Conservation (phyloP, 92 coral and sea anemone genomes). For the Umimayanthus chanpuru region DNA sequence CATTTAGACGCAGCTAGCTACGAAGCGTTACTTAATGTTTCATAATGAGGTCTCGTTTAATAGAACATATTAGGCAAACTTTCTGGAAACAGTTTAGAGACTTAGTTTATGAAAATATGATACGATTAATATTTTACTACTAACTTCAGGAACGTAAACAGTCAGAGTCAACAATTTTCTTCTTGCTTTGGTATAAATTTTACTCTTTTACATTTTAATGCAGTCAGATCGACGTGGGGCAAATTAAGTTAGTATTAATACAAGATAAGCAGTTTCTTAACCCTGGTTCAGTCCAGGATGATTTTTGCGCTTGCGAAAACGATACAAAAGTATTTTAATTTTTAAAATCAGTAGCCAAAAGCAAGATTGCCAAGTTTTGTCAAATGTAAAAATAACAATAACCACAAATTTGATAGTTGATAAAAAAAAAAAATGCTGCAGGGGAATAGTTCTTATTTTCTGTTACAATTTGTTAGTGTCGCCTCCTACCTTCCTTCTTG, state of each 20-base stretch:
- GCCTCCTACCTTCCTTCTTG: conserved; percentile 15
- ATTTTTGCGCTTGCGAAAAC: no score
- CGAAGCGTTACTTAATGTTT: neutral
- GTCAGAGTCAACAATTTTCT: neutral
- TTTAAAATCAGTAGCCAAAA: no score
- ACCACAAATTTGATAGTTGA: neutral
- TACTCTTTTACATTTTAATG: neutral
- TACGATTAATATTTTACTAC: no score
- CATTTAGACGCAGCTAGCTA: neutral
- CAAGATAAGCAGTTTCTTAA: neutral
- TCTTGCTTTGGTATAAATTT: no score
- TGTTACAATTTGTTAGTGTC: neutral
- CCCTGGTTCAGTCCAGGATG: neutral
- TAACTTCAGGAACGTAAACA: neutral
- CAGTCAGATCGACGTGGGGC: no score
- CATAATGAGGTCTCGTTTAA: neutral
- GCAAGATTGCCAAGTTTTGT: no score
- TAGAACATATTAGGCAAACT: neutral
- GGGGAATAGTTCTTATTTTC: no score
- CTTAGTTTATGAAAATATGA: neutral
- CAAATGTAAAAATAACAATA: no score
- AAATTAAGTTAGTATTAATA: no score
- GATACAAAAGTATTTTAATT: no score
- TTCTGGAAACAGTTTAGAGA: neutral
- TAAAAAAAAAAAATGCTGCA: no score